Percentiles rank a stretch among this genome's conserved stretches.
Conservation (phyloP, 1,140 invertebrate genomes). For the Caerostris darwini region DNA sequence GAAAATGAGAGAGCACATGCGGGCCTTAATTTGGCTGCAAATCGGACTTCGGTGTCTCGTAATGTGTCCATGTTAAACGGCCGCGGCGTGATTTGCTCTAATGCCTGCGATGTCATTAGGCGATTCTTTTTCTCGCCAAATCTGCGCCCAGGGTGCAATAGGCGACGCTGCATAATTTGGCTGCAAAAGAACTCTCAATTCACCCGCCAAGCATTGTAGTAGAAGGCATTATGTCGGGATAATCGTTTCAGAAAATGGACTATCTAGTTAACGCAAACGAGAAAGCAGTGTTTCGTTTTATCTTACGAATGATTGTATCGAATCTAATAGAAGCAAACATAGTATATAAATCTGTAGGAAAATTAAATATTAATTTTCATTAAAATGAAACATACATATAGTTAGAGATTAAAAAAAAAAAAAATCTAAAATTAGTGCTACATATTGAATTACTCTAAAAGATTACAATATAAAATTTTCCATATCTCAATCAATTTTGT, state of each 20-base stretch:
- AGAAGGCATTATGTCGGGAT: not conserved
- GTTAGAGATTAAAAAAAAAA: no score
- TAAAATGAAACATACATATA: not conserved
- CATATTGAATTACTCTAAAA: no score
- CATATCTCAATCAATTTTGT: no score
- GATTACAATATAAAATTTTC: no score
- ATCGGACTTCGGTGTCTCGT: constrained; percentile 9
- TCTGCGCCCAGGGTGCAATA: not conserved
- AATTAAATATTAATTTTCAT: not conserved
- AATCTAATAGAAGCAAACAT: no score
- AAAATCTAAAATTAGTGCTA: no score
- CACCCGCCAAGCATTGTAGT: not conserved
- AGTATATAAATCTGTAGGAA: not conserved
- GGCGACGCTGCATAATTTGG: not conserved
- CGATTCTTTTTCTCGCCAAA: not conserved
- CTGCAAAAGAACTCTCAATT: not conserved
- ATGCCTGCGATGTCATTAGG: not conserved
- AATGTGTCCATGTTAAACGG: constrained; percentile 15
- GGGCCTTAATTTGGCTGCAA: not conserved
- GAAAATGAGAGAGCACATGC: not conserved
- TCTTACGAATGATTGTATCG: no score
- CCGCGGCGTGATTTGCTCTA: not conserved
- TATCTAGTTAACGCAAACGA: no score
- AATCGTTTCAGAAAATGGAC: not conserved
- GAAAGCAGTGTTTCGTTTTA: no score